Base-by-base conservation (phyloP, 2,113 vertebrate genomes). In the Tenrec ecaudatus region DNA sequence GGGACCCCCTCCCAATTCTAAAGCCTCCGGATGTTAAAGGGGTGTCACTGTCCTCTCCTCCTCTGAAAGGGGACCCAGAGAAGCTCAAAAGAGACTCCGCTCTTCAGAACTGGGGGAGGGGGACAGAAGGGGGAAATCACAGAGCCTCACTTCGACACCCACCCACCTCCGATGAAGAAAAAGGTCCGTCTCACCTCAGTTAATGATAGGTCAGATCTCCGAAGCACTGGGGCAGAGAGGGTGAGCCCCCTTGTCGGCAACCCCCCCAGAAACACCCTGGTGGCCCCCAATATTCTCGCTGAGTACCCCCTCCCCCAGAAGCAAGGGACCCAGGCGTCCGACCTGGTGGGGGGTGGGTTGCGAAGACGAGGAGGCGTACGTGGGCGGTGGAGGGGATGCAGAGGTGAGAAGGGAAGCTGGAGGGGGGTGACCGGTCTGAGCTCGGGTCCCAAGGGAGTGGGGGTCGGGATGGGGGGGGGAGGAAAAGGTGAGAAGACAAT, bases 321-420 rank as follows among this genome's bases (percentile, higher is more conserved):
- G 68, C 47, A 62, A 88, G 84, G 95, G 93, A 96, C 96, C 96
- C 96, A 87, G 96, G 94, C 95, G 89, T 96, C 96, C 96, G 94
- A 88, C 91, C 95, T 33, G 92, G 94, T 23, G 33, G 83, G 84
- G 92, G 57, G 62, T 76, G 86, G n/a, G n/a, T n/a, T n/a, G 53
- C 14, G 66, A 33, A 79, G 79, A 68, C 47, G 93, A 93, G 82
- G 91, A 66, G 94, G 94, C 78, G 80, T 19, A 27, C 0, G 87
- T 83, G 68, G 40, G 77, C 43, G 19, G 81, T 8, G 57, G 57
- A 58, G 92, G 96, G 93, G 93, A 88, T 78, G 90, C 2, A 23
- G 86, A 76, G 83, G 85, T 15, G 36, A 79, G 40, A 80, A 58
- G 47, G 88, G 83, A 76, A 53, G 84, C 31, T 19, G 88, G 38